Percentiles rank a stretch among this genome's conserved stretches.
phyloP scores from a whole-genome alignment of 2,888 invertebrate species.

The Drosophila affinis region DNA sequence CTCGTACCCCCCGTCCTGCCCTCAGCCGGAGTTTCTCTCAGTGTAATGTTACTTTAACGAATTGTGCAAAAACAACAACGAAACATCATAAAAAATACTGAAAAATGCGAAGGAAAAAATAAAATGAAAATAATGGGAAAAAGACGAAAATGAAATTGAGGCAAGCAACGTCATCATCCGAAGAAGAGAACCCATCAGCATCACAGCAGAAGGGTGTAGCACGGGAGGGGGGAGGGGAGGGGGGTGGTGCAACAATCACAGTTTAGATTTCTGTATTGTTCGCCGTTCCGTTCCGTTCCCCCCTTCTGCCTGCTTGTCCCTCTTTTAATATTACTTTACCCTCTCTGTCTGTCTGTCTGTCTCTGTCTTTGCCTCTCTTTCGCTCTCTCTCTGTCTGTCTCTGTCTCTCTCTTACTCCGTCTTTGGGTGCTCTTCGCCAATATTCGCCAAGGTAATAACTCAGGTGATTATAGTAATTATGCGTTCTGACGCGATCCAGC shows the following conservation, averaged over 20 bases:
- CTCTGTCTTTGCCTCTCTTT: not conserved
- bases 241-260: constrained; percentile 60
- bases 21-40: constrained; percentile 51
- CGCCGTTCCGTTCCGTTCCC: constrained; percentile 36
- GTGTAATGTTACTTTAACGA: constrained; percentile 77
- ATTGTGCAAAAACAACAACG: constrained; percentile 54
- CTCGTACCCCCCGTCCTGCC: not conserved
- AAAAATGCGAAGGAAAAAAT: constrained; percentile 46
- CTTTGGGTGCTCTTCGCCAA: constrained; percentile 76
- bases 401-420: constrained; percentile 24
- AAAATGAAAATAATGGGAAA: constrained; percentile 72
- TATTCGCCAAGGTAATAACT: constrained; percentile 84
- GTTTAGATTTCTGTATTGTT: constrained; percentile 70
- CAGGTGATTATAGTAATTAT: constrained; percentile 85
- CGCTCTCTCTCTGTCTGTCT: not conserved
- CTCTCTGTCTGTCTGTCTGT: not conserved
- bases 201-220: not conserved
- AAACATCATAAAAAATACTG: constrained; percentile 31
- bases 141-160: constrained; percentile 75
- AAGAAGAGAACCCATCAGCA: constrained; percentile 26
- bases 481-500: constrained; percentile 83
- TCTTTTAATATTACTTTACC: constrained; percentile 50
- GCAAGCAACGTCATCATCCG: constrained; percentile 34
- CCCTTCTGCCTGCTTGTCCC: constrained; percentile 15
- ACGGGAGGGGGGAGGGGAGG: not conserved